These are phyloP conservation scores for Papilio machaon DNA, from an alignment of 1,140 invertebrate genomes.

Conservation along the genomic window DNA sequence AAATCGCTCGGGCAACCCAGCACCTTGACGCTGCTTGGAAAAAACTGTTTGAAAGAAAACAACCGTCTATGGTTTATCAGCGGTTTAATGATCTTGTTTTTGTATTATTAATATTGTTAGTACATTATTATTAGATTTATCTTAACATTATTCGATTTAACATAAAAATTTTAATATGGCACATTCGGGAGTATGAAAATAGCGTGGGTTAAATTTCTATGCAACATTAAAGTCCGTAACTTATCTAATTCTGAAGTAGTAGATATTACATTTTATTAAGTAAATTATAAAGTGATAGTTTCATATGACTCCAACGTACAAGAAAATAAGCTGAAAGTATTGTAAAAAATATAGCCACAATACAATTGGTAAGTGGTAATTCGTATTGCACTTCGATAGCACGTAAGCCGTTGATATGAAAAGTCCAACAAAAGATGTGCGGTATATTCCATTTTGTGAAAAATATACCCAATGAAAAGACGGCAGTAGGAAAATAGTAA, in stretches of 20 bases:
- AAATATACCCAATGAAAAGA: conserved; percentile 77
- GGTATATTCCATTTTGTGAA: conserved; percentile 66
- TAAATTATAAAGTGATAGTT: too few species aligned
- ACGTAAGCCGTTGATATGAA: conserved; percentile 47
- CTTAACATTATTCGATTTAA: too few species aligned
- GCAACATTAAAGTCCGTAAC: too few species aligned
- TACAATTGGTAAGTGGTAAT: not conserved
- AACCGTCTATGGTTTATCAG: not conserved
- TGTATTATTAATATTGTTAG: not conserved
- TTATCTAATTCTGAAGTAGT: too few species aligned
- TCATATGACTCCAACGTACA: not conserved
- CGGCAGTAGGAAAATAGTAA: conserved; percentile 78
- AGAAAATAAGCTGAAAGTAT: not conserved
- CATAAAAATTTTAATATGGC: too few species aligned
- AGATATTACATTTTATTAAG: too few species aligned
- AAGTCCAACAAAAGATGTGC: conserved; percentile 50
- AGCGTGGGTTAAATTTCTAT: too few species aligned
- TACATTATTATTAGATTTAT: too few species aligned
- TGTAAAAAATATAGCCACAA: not conserved
- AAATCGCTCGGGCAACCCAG: not conserved
- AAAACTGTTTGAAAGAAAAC: not conserved
- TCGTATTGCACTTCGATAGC: not conserved
- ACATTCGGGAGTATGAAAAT: too few species aligned
- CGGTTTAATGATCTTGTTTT: not conserved
- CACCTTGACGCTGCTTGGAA: not conserved